Percentiles rank a stretch among this genome's conserved stretches.
phyloP scores from a whole-genome alignment of 23 tunicate genomes.

The Aplidium turbinatum region DNA sequence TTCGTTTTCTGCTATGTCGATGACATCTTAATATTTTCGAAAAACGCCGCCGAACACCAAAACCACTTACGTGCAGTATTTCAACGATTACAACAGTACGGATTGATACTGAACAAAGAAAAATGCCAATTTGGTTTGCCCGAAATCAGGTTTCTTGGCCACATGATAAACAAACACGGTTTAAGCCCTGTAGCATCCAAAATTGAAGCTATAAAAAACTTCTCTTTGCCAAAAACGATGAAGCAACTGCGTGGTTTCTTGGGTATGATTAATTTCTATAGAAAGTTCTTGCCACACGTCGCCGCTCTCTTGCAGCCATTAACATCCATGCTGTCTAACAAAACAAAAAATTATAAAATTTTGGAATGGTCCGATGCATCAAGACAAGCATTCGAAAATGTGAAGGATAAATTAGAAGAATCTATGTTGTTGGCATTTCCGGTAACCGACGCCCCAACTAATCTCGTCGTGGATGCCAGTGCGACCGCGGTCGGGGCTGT shows the following conservation, averaged over 20 bases:
- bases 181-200: background rate
- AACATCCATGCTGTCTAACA: background rate
- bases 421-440: conserved; percentile 13
- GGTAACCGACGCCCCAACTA: background rate
- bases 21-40: background rate
- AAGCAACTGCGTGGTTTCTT: background rate
- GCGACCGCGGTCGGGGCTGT: conserved; percentile 2
- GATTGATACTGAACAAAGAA: background rate
- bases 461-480: conserved; percentile 9
- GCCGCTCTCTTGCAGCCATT: background rate
- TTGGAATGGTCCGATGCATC: background rate
- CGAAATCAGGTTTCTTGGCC: background rate
- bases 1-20: conserved; percentile 2
- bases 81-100: conserved; percentile 3
- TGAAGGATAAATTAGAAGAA: background rate
- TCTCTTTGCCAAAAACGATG: background rate
- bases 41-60: background rate
- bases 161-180: background rate
- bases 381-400: background rate
- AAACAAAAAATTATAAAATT: background rate
- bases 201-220: background rate
- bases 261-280: conserved; percentile 11
- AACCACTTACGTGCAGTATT: background rate
- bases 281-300: conserved; percentile 6
- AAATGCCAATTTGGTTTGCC: background rate